A percentile compares a stretch with the other conserved stretches of the same genome.
Evolutionary conservation across 2,797 vertebrate species (phyloP).

Genomic region (Sparus aurata): DNA sequence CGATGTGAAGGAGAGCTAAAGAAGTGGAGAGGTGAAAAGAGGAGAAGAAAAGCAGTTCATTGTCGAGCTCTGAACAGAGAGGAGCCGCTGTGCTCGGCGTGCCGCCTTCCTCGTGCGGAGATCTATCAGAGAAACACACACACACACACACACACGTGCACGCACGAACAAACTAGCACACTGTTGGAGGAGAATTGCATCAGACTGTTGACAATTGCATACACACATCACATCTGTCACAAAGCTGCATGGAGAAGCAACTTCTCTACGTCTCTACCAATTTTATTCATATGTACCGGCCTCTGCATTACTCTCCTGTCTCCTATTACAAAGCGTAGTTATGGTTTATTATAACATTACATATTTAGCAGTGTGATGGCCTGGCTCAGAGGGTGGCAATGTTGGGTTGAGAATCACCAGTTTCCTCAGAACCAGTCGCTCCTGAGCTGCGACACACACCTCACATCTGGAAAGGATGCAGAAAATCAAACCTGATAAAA

Average conservation of each 20-base stretch:
- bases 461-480: too few relatives aligned
- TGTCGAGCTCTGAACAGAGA: constrained; percentile 1
- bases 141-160: constrained; percentile 10
- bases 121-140: constrained; percentile 39
- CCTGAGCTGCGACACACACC: too few relatives aligned
- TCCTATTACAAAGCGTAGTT: constrained; percentile 7
- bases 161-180: neutral
- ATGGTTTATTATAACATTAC: neutral
- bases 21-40: constrained; percentile 9
- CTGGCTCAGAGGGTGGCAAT: neutral
- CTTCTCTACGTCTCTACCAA: constrained; percentile 11
- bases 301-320: constrained; percentile 26
- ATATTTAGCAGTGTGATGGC: neutral
- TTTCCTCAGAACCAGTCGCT: too few relatives aligned
- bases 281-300: constrained; percentile 2
- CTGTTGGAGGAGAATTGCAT: constrained; percentile 32
- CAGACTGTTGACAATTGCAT: constrained; percentile 35
- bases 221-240: constrained; percentile 30
- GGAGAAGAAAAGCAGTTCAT: constrained; percentile 11
- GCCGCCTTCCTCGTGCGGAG: constrained; percentile 38
- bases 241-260: constrained; percentile 6
- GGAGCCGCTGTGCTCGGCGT: constrained; percentile 47
- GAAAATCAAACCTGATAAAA: too few relatives aligned
- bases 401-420: neutral
- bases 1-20: constrained; percentile 12